A percentile compares a stretch with the other conserved stretches of the same genome.
Conservation (phyloP, 64 coral and sea anemone species). For the Acropora tenuis region DNA sequence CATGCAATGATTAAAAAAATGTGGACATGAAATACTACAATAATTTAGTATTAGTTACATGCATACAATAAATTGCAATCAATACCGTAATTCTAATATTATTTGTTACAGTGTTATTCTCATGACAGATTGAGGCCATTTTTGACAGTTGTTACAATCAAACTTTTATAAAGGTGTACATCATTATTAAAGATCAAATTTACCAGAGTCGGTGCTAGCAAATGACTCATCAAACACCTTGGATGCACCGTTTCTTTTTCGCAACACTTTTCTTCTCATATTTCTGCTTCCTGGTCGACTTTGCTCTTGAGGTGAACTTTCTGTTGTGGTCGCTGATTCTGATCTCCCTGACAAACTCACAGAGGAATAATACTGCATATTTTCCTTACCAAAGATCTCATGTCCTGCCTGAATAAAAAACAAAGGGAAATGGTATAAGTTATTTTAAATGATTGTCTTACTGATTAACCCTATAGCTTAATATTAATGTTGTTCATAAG, state of each 20-base stretch:
- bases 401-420: constrained; percentile 1
- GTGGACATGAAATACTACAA: too few species aligned
- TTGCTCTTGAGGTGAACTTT: constrained; percentile 21
- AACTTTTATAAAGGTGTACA: too few species aligned
- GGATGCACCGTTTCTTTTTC: constrained; percentile 78
- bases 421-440: background rate
- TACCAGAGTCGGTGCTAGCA: constrained; percentile 84
- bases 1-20: too few species aligned
- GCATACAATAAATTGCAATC: too few species aligned
- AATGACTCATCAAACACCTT: constrained; percentile 99
- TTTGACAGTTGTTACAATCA: too few species aligned
- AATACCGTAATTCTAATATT: too few species aligned
- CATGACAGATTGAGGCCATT: too few species aligned
- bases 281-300: constrained; percentile 22
- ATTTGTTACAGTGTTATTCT: too few species aligned
- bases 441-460: too few species aligned
- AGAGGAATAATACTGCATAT: background rate
- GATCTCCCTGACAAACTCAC: background rate
- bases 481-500: too few species aligned
- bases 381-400: constrained; percentile 61
- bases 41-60: too few species aligned
- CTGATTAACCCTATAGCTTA: too few species aligned
- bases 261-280: constrained; percentile 90
- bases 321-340: constrained; percentile 8
- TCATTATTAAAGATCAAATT: background rate